phyloP scores from a whole-genome alignment of 2,113 vertebrate species.

The Ornithorhynchus anatinus region DNA sequence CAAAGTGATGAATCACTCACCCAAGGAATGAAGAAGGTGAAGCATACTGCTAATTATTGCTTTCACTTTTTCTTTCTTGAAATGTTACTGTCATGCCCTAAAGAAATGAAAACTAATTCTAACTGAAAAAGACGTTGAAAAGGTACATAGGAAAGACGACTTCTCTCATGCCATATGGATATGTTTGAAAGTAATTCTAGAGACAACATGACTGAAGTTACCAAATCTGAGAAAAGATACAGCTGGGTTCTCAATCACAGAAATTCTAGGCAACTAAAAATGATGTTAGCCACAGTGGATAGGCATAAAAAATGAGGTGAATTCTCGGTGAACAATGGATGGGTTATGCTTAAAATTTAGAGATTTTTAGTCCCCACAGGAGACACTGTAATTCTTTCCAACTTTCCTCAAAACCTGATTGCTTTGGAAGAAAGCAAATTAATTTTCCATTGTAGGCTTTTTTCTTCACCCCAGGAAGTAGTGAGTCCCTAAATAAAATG shows the following conservation, averaged over 20 bases:
- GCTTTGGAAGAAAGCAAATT: constrained; percentile 26
- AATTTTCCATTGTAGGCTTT: constrained; percentile 10
- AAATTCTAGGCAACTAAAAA: constrained; percentile 1
- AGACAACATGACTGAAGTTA: neutral
- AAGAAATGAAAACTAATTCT: neutral
- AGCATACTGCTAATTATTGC: neutral
- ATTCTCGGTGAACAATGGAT: neutral
- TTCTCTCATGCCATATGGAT: neutral
- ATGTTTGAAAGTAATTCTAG: neutral
- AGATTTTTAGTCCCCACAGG: neutral
- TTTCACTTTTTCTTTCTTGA: constrained; percentile 5
- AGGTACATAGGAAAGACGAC: neutral
- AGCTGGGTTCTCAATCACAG: neutral
- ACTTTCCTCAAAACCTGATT: constrained; percentile 21
- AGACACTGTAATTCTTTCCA: constrained; percentile 17
- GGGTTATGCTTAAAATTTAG: neutral
- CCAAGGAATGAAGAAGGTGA: neutral
- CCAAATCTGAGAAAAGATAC: neutral
- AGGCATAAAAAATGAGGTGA: neutral
- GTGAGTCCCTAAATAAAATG: constrained; percentile 5
- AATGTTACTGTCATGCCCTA: neutral
- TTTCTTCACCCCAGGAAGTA: neutral
- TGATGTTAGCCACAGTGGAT: neutral
- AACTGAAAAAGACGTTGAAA: constrained; percentile 16
- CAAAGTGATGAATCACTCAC: neutral